phyloP scores from a whole-genome alignment of 1,140 invertebrate genomes.

The Zaprionus nigranus region DNA sequence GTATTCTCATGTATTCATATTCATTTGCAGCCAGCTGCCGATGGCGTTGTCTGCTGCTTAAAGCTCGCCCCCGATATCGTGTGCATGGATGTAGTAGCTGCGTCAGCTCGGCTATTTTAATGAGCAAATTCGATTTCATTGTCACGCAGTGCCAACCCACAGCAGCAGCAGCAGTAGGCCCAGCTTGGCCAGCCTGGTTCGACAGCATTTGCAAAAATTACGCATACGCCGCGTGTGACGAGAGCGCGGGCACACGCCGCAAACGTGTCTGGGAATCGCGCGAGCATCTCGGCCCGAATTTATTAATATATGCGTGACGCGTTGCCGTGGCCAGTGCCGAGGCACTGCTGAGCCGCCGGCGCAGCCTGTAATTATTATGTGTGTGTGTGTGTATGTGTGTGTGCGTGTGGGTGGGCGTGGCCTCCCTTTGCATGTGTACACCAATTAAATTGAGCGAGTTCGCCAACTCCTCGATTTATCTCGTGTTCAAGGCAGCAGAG shows the following conservation, averaged over 20 bases:
- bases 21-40: conserved; percentile 17
- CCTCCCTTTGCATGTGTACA: conserved; percentile 18
- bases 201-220: conserved; percentile 59
- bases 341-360: conserved; percentile 4
- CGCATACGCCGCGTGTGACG: conserved; percentile 61
- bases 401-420: background rate
- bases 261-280: conserved; percentile 78
- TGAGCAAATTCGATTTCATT: conserved; percentile 81
- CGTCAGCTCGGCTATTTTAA: conserved; percentile 54
- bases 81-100: background rate
- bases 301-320: conserved; percentile 77
- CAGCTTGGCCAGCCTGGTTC: background rate
- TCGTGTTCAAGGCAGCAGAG: background rate
- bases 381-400: conserved; percentile 17
- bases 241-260: conserved; percentile 17
- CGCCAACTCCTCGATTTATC: background rate
- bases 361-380: conserved; percentile 46
- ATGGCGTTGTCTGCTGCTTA: conserved; percentile 21
- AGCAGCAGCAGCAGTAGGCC: conserved; percentile 11
- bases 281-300: conserved; percentile 41
- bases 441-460: conserved; percentile 28
- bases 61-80: conserved; percentile 29
- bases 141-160: conserved; percentile 55
- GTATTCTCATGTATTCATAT: conserved; percentile 37
- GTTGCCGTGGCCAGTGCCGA: conserved; percentile 52